Evolutionary conservation across 1,140 invertebrate genomes (phyloP).

Genomic region (Phthorimaea operculella): DNA sequence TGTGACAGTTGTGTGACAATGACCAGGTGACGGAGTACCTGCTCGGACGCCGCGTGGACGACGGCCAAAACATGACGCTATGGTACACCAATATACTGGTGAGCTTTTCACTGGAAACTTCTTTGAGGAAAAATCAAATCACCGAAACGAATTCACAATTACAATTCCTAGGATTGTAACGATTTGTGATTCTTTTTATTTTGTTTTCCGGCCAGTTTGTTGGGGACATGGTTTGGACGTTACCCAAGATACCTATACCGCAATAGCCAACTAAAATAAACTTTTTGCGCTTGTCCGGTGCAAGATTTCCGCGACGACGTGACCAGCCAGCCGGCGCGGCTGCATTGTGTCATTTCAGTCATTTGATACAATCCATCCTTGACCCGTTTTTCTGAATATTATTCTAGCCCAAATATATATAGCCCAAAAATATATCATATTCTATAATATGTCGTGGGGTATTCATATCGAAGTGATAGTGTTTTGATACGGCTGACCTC

Average conservation of each 20-base stretch:
- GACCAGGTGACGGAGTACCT: slow-evolving; percentile 36
- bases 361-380: background rate
- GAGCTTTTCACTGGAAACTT: slow-evolving; percentile 27
- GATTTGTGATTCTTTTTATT: background rate
- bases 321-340: no score
- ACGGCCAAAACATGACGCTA: slow-evolving; percentile 60
- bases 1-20: slow-evolving; percentile 50
- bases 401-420: no score
- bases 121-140: background rate
- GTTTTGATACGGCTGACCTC: no score
- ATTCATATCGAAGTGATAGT: no score
- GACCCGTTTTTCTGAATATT: background rate
- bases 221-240: background rate
- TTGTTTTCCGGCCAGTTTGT: background rate
- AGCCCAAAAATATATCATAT: no score
- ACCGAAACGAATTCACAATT: background rate
- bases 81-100: slow-evolving; percentile 65
- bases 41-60: slow-evolving; percentile 49
- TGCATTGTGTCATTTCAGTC: background rate
- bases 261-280: background rate
- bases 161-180: background rate
- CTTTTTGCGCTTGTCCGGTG: background rate
- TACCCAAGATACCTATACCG: background rate
- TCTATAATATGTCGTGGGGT: no score
- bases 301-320: background rate